These are phyloP conservation scores for Nannobrachium achirus DNA, from an alignment of 2,113 vertebrate genomes.

Conservation along the genomic window DNA sequence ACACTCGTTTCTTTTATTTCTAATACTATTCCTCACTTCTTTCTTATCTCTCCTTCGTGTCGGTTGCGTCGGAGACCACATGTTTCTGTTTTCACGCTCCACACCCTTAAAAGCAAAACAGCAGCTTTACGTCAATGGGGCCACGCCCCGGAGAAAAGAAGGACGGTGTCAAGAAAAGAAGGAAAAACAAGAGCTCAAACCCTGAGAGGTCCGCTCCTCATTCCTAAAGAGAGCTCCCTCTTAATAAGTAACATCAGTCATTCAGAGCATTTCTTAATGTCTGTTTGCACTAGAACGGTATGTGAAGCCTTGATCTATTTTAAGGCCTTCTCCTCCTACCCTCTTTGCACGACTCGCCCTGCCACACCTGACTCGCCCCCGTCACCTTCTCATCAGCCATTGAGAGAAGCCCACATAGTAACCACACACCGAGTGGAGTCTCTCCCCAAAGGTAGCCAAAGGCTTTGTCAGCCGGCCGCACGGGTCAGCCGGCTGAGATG, in stretches of 20 bases:
- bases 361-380: not conserved
- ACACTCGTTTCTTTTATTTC: not conserved
- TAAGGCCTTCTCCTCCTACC: not conserved
- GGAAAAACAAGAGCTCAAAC: not conserved
- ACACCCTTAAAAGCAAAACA: conserved; percentile 62
- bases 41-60: conserved; percentile 21
- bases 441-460: too few relatives aligned
- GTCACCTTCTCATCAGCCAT: conserved; percentile 5
- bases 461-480: too few relatives aligned
- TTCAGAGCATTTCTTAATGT: not conserved
- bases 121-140: conserved; percentile 39
- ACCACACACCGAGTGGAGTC: too few relatives aligned
- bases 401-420: conserved; percentile 12
- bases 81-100: conserved; percentile 63
- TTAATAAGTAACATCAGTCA: not conserved
- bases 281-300: not conserved
- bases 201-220: conserved; percentile 10
- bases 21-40: conserved; percentile 12
- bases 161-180: conserved; percentile 17
- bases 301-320: conserved; percentile 7
- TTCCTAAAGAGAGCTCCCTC: not conserved
- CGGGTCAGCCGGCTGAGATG: too few relatives aligned
- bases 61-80: conserved; percentile 54
- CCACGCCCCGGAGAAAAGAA: conserved; percentile 41
- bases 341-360: conserved; percentile 19